Percentiles rank a stretch among this genome's conserved stretches.
Conservation (phyloP, 1,140 invertebrate species). For the Leptoteleia sp. region DNA sequence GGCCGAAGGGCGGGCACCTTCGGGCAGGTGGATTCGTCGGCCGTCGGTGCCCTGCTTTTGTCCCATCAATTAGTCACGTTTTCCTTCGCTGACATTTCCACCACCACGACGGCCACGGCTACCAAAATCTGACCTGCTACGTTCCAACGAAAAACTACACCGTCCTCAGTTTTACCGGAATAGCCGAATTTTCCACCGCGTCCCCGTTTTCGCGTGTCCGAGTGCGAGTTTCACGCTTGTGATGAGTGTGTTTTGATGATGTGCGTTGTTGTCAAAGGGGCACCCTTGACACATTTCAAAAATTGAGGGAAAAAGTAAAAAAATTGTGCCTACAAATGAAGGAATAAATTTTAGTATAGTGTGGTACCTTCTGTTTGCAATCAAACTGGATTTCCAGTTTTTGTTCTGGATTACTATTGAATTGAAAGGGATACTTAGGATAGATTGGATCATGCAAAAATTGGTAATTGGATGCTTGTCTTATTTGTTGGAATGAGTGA, state of each 20-base stretch:
- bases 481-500: no score
- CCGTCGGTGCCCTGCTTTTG: constrained; percentile 73
- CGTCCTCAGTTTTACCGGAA: constrained; percentile 25
- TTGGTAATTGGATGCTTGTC: no score
- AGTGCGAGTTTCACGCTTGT: constrained; percentile 10
- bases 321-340: no score
- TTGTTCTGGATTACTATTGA: no score
- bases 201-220: constrained; percentile 11
- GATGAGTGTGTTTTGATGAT: constrained; percentile 18
- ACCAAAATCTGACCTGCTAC: constrained; percentile 71
- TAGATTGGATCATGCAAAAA: no score
- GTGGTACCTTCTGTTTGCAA: no score
- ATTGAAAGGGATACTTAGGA: no score
- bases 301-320: neutral
- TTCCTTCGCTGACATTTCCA: constrained; percentile 58
- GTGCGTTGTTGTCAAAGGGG: neutral
- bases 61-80: constrained; percentile 77
- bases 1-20: constrained; percentile 75
- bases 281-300: neutral
- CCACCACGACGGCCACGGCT: no score
- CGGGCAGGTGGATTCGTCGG: constrained; percentile 75
- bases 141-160: constrained; percentile 2
- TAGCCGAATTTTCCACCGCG: constrained; percentile 37
- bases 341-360: no score
- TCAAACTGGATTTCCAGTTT: no score